phyloP scores from a whole-genome alignment of 2,113 vertebrate species.

The Clinocottus analis region DNA sequence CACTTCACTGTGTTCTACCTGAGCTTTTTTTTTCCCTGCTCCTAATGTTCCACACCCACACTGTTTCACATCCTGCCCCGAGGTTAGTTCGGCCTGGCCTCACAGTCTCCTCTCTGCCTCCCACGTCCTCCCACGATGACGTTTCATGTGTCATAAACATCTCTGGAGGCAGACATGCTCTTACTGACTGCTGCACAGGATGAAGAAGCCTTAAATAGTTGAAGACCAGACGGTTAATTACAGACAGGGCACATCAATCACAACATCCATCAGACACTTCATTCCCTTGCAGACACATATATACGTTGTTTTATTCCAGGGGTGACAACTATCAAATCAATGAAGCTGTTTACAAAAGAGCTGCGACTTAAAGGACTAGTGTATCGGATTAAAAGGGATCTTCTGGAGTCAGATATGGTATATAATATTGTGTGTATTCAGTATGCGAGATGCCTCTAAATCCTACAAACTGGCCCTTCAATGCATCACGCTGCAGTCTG shows the following conservation, averaged over 20 bases:
- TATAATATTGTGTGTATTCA: neutral
- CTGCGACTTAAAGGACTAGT: neutral
- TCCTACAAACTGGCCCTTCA: neutral
- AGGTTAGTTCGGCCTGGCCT: conserved; percentile 31
- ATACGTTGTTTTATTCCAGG: neutral
- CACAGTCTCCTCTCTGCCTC: neutral
- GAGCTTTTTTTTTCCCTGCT: neutral
- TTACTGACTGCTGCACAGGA: neutral
- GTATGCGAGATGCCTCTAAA: neutral
- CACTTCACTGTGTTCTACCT: neutral
- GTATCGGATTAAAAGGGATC: neutral
- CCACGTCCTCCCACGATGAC: neutral
- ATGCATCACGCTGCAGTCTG: neutral
- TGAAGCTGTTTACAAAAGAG: neutral
- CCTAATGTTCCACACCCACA: conserved; percentile 14
- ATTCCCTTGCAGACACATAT: neutral
- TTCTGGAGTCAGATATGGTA: neutral
- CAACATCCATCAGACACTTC: neutral
- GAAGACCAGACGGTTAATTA: neutral
- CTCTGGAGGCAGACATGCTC: neutral
- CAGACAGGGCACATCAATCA: neutral
- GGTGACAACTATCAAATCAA: neutral
- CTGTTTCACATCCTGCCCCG: neutral
- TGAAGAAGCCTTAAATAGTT: neutral
- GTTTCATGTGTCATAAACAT: neutral